Conservation (phyloP, 2,888 invertebrate species). For the Steromphala cineraria region DNA sequence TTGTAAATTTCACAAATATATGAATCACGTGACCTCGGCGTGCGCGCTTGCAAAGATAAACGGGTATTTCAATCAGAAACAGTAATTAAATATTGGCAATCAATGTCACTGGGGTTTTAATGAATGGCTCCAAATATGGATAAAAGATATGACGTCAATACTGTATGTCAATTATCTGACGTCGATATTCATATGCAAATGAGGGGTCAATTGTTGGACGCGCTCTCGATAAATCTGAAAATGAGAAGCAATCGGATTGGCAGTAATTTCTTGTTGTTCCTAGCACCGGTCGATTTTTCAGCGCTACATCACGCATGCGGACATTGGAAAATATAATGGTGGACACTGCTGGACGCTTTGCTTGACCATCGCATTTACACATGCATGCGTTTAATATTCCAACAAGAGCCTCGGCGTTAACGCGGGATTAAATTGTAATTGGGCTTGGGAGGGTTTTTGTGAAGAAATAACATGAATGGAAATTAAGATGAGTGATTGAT, state of each 20-base stretch:
- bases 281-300: constrained; percentile 11
- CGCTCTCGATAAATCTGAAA: constrained; percentile 21
- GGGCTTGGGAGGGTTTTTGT: no score
- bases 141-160: constrained; percentile 20
- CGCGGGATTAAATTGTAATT: no score
- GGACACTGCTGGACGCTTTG: not conserved
- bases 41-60: constrained; percentile 9
- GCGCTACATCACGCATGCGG: not conserved
- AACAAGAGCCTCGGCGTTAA: no score
- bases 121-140: constrained; percentile 16
- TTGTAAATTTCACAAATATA: constrained; percentile 16
- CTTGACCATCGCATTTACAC: not conserved
- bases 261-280: constrained; percentile 17
- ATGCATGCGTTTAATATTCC: not conserved
- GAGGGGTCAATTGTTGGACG: constrained; percentile 12
- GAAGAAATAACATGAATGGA: no score
- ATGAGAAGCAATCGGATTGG: constrained; percentile 18
- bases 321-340: not conserved
- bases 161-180: constrained; percentile 16
- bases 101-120: constrained; percentile 15
- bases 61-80: constrained; percentile 19
- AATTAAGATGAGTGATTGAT: no score
- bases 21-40: not conserved
- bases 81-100: constrained; percentile 20
- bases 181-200: constrained; percentile 17